Conservation (phyloP, 1,140 invertebrate species). For the Contarinia nasturtii region DNA sequence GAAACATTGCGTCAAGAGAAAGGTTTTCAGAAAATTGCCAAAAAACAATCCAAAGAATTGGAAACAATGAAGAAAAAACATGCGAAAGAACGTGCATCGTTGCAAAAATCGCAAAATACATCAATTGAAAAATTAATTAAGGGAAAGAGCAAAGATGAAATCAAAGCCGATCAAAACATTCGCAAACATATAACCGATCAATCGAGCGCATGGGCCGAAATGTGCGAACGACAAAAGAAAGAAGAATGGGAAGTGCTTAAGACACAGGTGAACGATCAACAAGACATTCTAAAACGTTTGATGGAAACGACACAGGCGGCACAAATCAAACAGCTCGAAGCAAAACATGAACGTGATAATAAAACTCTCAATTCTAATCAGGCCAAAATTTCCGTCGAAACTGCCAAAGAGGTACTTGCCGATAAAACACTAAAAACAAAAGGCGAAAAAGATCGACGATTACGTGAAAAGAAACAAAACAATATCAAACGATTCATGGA, state of each 20-base stretch:
- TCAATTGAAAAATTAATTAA: conserved; percentile 90
- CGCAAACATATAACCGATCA: conserved; percentile 72
- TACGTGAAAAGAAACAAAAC: conserved; percentile 94
- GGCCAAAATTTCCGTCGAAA: conserved; percentile 92
- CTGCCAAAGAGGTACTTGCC: conserved; percentile 81
- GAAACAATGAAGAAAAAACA: conserved; percentile 84
- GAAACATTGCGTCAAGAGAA: conserved; percentile 84
- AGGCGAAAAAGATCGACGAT: conserved; percentile 82
- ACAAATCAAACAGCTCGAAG: conserved; percentile 81
- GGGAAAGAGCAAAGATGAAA: conserved; percentile 70
- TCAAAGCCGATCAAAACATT: conserved; percentile 57
- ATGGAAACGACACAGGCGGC: conserved; percentile 65
- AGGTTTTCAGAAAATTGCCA: conserved; percentile 80
- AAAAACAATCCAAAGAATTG: conserved; percentile 91
- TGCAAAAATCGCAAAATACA: conserved; percentile 90
- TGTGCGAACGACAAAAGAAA: conserved; percentile 71
- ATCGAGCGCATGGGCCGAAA: conserved; percentile 82
- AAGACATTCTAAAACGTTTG: conserved; percentile 66
- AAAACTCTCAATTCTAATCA: conserved; percentile 93
- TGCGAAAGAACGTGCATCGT: conserved; percentile 72
- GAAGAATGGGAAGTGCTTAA: conserved; percentile 80
- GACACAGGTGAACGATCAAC: conserved; percentile 65
- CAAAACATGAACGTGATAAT: conserved; percentile 78
- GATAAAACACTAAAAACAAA: conserved; percentile 96
- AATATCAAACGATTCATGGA: conserved; percentile 99